Evolutionary conservation across 2,797 vertebrate species (phyloP).

Genomic region (Peromyscus nudipes): DNA sequence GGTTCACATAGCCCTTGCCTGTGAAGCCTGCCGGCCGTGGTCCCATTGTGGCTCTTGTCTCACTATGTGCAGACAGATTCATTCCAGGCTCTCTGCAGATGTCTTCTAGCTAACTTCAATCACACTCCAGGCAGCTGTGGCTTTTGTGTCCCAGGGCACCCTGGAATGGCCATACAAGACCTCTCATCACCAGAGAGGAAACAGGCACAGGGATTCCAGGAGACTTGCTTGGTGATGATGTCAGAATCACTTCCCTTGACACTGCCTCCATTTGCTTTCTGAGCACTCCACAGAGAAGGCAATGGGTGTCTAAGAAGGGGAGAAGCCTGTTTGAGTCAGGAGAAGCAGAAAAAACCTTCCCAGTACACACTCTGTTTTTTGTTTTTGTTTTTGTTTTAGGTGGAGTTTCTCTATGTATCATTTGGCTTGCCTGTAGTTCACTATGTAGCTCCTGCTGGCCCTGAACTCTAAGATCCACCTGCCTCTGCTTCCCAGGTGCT

Average conservation of each 20-base stretch:
- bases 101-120: background rate
- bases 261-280: background rate
- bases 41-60: background rate
- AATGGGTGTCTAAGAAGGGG: too few species aligned
- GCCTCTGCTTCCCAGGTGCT: background rate
- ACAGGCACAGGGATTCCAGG: background rate
- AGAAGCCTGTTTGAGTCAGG: too few species aligned
- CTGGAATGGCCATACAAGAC: background rate
- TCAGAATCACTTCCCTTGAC: background rate
- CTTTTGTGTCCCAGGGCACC: background rate
- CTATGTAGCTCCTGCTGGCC: background rate
- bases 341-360: background rate
- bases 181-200: background rate
- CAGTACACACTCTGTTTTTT: background rate
- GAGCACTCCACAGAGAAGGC: background rate
- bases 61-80: background rate
- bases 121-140: too few species aligned
- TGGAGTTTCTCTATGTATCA: background rate
- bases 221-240: background rate
- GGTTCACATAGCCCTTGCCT: background rate
- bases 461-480: background rate
- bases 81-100: background rate
- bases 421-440: background rate
- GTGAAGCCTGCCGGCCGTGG: rapidly evolving
- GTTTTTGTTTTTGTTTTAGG: background rate